phyloP scores from a whole-genome alignment of 1,140 invertebrate genomes.

The Caenorhabditis brenneri region DNA sequence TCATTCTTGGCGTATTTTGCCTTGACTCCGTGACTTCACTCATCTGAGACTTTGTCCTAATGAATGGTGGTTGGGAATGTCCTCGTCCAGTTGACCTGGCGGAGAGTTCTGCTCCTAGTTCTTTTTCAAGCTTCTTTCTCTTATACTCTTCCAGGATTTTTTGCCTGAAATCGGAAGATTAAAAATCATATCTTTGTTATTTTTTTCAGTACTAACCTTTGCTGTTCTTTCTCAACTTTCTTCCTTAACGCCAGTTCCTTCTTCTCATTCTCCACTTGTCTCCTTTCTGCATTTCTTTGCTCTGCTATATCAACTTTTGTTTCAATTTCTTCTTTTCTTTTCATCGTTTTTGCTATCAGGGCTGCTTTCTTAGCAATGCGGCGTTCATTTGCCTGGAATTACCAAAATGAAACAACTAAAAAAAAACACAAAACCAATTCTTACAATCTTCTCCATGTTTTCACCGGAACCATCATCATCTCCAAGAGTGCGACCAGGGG shows the following conservation, averaged over 20 bases:
- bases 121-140: conserved; percentile 69
- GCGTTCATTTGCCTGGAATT: conserved; percentile 52
- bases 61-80: conserved; percentile 67
- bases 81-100: conserved; percentile 63
- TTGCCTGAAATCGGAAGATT: conserved; percentile 62
- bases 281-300: conserved; percentile 88
- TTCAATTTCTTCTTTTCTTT: conserved; percentile 82
- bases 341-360: conserved; percentile 72
- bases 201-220: conserved; percentile 51
- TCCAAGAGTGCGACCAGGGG: background rate
- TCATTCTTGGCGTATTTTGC: conserved; percentile 20
- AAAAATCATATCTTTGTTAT: background rate
- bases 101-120: conserved; percentile 50
- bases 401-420: background rate
- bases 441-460: conserved; percentile 47
- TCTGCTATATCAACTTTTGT: conserved; percentile 82
- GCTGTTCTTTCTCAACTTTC: conserved; percentile 75
- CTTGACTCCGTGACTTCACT: conserved; percentile 23
- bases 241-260: conserved; percentile 92
- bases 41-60: conserved; percentile 70
- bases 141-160: conserved; percentile 70
- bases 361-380: conserved; percentile 70
- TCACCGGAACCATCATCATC: conserved; percentile 33
- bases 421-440: background rate
- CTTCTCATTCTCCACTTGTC: conserved; percentile 82